Evolutionary conservation across 30 jellyfish, hydroid and myxozoan genomes (phyloP).

Genomic region (Cassiopea andromeda): DNA sequence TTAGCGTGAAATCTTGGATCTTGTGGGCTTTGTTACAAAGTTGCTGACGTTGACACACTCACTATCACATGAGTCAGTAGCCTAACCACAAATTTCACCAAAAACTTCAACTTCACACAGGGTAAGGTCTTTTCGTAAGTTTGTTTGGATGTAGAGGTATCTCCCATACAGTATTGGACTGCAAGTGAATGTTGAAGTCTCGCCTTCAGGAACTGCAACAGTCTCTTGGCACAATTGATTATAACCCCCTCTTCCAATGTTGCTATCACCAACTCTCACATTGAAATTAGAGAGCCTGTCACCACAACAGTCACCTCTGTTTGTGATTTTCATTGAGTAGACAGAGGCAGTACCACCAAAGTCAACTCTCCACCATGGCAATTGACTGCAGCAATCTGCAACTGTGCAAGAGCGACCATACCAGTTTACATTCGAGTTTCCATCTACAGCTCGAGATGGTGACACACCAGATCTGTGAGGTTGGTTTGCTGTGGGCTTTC

Average conservation of each 20-base stretch:
- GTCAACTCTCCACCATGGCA: constrained; percentile 73
- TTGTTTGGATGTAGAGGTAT: constrained; percentile 12
- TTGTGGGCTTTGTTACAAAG: too few species aligned
- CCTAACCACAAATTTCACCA: neutral
- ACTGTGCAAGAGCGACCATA: constrained; percentile 21
- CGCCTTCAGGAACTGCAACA: constrained; percentile 29
- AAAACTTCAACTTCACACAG: constrained; percentile 23
- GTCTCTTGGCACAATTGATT: neutral
- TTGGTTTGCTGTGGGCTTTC: constrained; percentile 16
- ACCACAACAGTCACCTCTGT: constrained; percentile 60
- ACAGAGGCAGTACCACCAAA: constrained; percentile 49
- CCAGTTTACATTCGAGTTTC: neutral
- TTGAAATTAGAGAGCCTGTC: constrained; percentile 23
- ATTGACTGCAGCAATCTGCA: constrained; percentile 26
- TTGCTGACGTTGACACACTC: too few species aligned
- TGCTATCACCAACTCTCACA: constrained; percentile 24
- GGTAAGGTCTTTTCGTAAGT: neutral
- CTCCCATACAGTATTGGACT: constrained; percentile 19
- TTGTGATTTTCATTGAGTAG: constrained; percentile 48
- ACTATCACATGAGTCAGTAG: too few species aligned
- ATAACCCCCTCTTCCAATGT: constrained; percentile 10
- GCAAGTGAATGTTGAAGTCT: constrained; percentile 15
- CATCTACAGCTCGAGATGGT: constrained; percentile 51
- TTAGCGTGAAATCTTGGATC: too few species aligned
- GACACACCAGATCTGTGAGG: neutral